Conservation (phyloP, 2,888 invertebrate species). For the Craniophora ligustri region DNA sequence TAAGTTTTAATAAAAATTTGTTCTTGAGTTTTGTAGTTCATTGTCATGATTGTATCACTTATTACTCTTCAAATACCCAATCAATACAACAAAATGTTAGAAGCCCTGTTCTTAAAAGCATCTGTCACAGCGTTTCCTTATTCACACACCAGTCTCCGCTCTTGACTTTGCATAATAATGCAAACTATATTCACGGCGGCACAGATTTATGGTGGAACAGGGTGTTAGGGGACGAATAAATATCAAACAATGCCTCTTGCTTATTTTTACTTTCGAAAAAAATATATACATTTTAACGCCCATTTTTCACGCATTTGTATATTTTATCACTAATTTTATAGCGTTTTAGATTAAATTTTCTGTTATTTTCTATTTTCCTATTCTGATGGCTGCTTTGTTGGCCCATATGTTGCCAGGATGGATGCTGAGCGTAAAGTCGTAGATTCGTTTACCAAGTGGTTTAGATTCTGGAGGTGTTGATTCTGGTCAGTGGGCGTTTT, state of each 20-base stretch:
- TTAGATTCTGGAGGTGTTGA: too few species aligned
- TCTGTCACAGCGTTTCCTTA: constrained; percentile 55
- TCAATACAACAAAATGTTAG: constrained; percentile 36
- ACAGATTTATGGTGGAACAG: constrained; percentile 71
- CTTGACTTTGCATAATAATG: constrained; percentile 82
- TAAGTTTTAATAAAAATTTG: too few species aligned
- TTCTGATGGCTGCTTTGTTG: too few species aligned
- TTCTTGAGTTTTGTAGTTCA: too few species aligned
- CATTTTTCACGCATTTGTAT: neutral
- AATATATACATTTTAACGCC: constrained; percentile 22
- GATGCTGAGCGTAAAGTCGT: too few species aligned
- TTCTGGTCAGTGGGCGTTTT: too few species aligned
- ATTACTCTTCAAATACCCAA: too few species aligned
- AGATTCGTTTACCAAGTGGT: too few species aligned
- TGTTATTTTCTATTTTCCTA: too few species aligned
- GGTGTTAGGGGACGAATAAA: constrained; percentile 75
- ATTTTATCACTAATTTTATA: constrained; percentile 6
- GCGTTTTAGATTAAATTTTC: too few species aligned
- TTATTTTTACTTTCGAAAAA: constrained; percentile 61
- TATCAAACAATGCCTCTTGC: constrained; percentile 63
- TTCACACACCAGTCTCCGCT: constrained; percentile 67
- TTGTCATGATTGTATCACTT: too few species aligned
- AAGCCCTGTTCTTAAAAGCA: constrained; percentile 53
- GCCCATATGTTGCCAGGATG: too few species aligned
- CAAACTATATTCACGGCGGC: constrained; percentile 79